Percentiles rank a stretch among this genome's conserved stretches.
Conservation (phyloP, 2,888 invertebrate species). For the Xestoiulus laeticollis region DNA sequence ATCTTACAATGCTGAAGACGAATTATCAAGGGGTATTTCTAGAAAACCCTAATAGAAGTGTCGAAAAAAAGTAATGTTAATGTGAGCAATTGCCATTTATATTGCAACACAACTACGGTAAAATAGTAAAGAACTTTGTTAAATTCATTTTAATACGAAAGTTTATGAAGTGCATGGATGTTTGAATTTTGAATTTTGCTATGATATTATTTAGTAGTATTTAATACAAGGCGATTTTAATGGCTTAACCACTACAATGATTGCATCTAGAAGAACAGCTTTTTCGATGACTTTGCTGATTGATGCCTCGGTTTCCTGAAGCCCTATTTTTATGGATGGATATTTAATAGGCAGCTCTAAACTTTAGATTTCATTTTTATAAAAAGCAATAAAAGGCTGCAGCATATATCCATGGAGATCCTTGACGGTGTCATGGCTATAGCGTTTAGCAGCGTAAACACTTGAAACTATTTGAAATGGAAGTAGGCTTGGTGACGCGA, state of each 20-base stretch:
- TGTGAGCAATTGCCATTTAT: no score
- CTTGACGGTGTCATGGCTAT: background rate
- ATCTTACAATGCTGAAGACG: background rate
- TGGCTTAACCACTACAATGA: no score
- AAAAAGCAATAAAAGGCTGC: background rate
- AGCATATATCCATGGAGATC: background rate
- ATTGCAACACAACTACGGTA: no score
- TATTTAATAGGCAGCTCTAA: background rate
- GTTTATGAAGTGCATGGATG: no score
- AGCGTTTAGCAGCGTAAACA: constrained; percentile 25
- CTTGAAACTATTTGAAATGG: constrained; percentile 28
- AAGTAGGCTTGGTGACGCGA: background rate
- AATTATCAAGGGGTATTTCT: background rate
- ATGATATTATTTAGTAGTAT: no score
- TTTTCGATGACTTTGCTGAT: no score
- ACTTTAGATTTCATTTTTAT: background rate
- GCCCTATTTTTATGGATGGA: background rate
- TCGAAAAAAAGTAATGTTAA: background rate
- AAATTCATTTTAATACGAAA: no score
- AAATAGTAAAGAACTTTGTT: no score
- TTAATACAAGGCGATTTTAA: no score
- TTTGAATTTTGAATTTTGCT: no score
- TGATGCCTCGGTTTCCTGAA: no score
- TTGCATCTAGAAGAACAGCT: no score
- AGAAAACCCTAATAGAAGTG: background rate